These are phyloP conservation scores for Felis catus DNA, from an alignment of 2,113 vertebrate genomes.

Conservation along the genomic window F.catus_Fca126_mat1.0 CM031420.1:53455001-53455500, in stretches of 20 bases:
- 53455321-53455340: conserved; percentile 52
- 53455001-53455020: neutral
- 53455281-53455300: conserved; percentile 31
- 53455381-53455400: conserved; percentile 71
- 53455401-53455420: conserved; percentile 81
- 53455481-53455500: conserved; percentile 24
- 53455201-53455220: conserved; percentile 42
- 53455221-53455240: conserved; percentile 1
- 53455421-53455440: conserved; percentile 71
- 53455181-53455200: conserved; percentile 68
- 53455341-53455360: conserved; percentile 67
- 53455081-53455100: neutral
- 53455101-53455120: conserved; percentile 33
- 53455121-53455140: neutral
- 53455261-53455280: conserved; percentile 67
- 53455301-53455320: conserved; percentile 66
- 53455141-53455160: conserved; percentile 5
- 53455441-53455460: conserved; percentile 64
- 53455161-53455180: conserved; percentile 33
- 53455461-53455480: conserved; percentile 41
- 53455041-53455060: conserved; percentile 13
- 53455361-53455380: conserved; percentile 68
- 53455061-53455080: conserved; percentile 61
- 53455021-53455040: conserved; percentile 13
- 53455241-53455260: neutral